Evolutionary conservation across 2,113 vertebrate species (phyloP).

Genomic region (Antennarius striatus): DNA sequence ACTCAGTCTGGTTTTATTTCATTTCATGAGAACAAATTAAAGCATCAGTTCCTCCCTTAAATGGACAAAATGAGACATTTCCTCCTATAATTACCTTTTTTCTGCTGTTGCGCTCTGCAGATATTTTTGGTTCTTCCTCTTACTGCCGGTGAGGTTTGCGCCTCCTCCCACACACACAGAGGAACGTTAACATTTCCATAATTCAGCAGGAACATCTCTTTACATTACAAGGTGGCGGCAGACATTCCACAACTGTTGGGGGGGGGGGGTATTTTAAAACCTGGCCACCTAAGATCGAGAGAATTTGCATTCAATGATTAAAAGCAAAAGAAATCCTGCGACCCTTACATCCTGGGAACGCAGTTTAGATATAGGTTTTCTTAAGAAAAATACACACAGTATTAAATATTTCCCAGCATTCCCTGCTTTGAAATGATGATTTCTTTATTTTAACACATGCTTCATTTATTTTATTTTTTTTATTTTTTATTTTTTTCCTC

Average conservation of each 20-base stretch:
- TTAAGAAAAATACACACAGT: too few species aligned
- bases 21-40: too few species aligned
- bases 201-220: background rate
- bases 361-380: too few species aligned
- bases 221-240: background rate
- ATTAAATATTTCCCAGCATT: too few species aligned
- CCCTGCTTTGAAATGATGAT: too few species aligned
- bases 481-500: constrained; percentile 26
- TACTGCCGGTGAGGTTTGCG: background rate
- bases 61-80: too few species aligned
- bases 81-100: too few species aligned
- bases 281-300: background rate
- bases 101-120: background rate
- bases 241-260: background rate
- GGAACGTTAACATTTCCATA: background rate
- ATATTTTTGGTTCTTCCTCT: background rate
- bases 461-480: background rate
- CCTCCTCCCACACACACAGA: background rate
- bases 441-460: too few species aligned
- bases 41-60: too few species aligned
- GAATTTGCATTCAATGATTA: background rate
- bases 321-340: too few species aligned
- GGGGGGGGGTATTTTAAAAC: background rate
- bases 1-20: background rate
- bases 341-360: too few species aligned